Conservation (phyloP, 2,888 invertebrate species). For the Melieria crassipennis region DNA sequence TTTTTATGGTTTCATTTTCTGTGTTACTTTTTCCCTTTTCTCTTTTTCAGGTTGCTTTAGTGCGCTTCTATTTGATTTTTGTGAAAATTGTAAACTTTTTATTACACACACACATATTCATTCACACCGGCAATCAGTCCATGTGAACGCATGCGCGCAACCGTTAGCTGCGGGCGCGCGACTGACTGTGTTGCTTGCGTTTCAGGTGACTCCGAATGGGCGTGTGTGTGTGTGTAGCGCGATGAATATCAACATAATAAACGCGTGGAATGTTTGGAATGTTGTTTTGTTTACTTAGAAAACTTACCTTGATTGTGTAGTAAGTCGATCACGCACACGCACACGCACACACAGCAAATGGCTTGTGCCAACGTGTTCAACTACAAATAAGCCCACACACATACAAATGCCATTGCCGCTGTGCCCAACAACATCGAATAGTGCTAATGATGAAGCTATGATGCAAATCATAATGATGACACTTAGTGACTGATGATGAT, state of each 20-base stretch:
- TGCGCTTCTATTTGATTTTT: not conserved
- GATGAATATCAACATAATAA: constrained; percentile 22
- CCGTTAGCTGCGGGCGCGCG: not conserved
- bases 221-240: constrained; percentile 10
- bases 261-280: constrained; percentile 45
- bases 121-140: too few relatives aligned
- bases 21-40: not conserved
- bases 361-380: not conserved
- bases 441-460: too few relatives aligned
- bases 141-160: not conserved
- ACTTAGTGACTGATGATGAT: too few relatives aligned
- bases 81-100: not conserved
- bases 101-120: not conserved
- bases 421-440: not conserved
- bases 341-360: not conserved
- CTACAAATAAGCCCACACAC: not conserved
- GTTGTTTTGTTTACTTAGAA: constrained; percentile 43
- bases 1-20: not conserved
- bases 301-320: constrained; percentile 42
- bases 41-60: not conserved
- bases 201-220: not conserved
- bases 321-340: constrained; percentile 17
- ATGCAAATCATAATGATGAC: too few relatives aligned
- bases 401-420: not conserved
- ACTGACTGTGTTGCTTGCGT: too few relatives aligned